Conservation (phyloP, 1,140 invertebrate species). For the Lordiphosa collinella region DNA sequence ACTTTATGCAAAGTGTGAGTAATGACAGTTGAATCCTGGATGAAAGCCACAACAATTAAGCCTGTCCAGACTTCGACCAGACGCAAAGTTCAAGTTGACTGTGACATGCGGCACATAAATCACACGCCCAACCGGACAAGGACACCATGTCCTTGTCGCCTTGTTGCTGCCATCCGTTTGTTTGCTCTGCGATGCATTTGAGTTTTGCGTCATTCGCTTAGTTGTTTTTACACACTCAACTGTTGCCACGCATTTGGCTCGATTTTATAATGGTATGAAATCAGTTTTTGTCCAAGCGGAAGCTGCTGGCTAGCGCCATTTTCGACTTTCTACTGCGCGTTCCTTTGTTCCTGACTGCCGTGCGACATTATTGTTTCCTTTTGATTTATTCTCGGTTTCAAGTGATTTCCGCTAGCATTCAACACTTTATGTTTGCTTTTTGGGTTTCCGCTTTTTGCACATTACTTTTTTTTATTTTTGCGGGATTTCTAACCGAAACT, state of each 20-base stretch:
- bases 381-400: constrained; percentile 75
- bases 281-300: constrained; percentile 37
- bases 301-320: constrained; percentile 44
- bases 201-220: constrained; percentile 17
- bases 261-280: constrained; percentile 41
- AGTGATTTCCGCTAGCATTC: constrained; percentile 73
- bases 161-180: constrained; percentile 24
- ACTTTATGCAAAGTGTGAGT: constrained; percentile 16
- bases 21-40: constrained; percentile 25
- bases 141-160: constrained; percentile 14
- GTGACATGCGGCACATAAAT: constrained; percentile 58
- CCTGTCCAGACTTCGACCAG: constrained; percentile 49
- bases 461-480: constrained; percentile 9
- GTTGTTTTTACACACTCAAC: constrained; percentile 34
- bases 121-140: constrained; percentile 31
- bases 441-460: constrained; percentile 21
- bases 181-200: constrained; percentile 18
- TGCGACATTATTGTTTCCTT: constrained; percentile 65
- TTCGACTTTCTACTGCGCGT: constrained; percentile 42
- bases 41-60: constrained; percentile 54
- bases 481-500: constrained; percentile 3
- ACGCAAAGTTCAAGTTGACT: constrained; percentile 52
- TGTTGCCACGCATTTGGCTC: constrained; percentile 18
- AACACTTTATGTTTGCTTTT: constrained; percentile 65
- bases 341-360: constrained; percentile 37